Evolutionary conservation across 2,888 invertebrate species (phyloP), one percentile per base, ranked within the genome.

Genomic region (Eristalinus sepulchralis): DNA sequence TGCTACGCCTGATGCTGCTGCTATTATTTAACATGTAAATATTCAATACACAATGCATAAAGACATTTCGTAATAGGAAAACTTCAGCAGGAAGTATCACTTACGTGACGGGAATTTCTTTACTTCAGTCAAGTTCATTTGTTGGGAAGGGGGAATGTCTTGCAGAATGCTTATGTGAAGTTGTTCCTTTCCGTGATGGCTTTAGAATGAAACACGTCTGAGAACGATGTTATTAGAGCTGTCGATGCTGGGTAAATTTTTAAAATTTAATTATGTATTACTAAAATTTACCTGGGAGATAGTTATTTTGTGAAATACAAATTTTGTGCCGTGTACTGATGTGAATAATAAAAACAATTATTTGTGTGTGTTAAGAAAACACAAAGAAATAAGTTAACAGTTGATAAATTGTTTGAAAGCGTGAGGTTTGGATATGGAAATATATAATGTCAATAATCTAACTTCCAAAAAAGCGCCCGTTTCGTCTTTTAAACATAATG

Each of bases 11-110:
- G 57, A 57, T 27, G 57, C 24, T 57, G 24, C 24, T 6, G 57
- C 11, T 13, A 13, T 57, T 57, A 57, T 57, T 57, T 62, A 33
- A 55, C n/a, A 73, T 63, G 63, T 53, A 73, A 73, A 73, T 73
- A 73, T 73, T 73, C 63, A 63, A 63, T 63, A 73, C 62, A 47
- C 72, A 63, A 72, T 55, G 64, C 64, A 36, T 72, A 72, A 63
- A 72, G n/a, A 39, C 53, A 34, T 62, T 10, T 73, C 62, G 53
- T 73, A 39, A 66, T 66, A 39, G 66, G 47, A 66, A 66, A 73
- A 73, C 67, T 67, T 67, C 53, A 33, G 31, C 27, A 36, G 27
- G 67, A 67, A 31, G 24, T 17, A 67, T 53, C 27, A 53, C 27
- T 31, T 67, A 67, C 67, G 67, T 67, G 67, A 47, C 53, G 31